phyloP scores from a whole-genome alignment of 2,888 invertebrate genomes.

The Hololepta plana region DNA sequence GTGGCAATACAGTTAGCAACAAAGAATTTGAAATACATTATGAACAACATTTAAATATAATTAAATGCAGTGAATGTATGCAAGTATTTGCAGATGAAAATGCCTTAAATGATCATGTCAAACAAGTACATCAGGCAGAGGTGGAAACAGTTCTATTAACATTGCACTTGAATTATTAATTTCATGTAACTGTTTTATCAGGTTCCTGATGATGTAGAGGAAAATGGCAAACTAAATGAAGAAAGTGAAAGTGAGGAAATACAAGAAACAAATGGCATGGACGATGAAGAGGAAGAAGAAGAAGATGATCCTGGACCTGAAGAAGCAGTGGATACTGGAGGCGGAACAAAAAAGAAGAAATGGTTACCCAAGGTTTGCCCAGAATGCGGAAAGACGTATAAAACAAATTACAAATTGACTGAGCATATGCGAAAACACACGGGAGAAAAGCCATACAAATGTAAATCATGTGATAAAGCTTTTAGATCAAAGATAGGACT shows the following conservation, averaged over 20 bases:
- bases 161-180: no score
- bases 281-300: constrained; percentile 12
- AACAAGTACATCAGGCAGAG: constrained; percentile 16
- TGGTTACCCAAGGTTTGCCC: constrained; percentile 32
- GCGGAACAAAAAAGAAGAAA: constrained; percentile 18
- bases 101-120: constrained; percentile 22
- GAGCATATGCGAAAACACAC: constrained; percentile 42
- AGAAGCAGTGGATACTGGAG: constrained; percentile 8
- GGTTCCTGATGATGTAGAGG: no score
- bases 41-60: constrained; percentile 21
- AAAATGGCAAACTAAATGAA: constrained; percentile 7
- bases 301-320: constrained; percentile 9
- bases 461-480: constrained; percentile 35
- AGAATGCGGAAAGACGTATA: constrained; percentile 37
- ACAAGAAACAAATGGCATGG: constrained; percentile 7
- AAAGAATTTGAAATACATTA: constrained; percentile 24
- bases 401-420: constrained; percentile 38
- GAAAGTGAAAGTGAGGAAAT: no score
- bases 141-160: no score
- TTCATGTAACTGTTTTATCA: no score
- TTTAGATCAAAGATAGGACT: constrained; percentile 41
- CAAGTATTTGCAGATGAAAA: constrained; percentile 29
- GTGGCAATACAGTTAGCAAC: constrained; percentile 23
- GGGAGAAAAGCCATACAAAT: constrained; percentile 39
- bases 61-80: constrained; percentile 26